Evolutionary conservation across 2,888 invertebrate species (phyloP), one percentile per base, ranked within the genome.

Genomic region (Lasioglossum calceatum): DNA sequence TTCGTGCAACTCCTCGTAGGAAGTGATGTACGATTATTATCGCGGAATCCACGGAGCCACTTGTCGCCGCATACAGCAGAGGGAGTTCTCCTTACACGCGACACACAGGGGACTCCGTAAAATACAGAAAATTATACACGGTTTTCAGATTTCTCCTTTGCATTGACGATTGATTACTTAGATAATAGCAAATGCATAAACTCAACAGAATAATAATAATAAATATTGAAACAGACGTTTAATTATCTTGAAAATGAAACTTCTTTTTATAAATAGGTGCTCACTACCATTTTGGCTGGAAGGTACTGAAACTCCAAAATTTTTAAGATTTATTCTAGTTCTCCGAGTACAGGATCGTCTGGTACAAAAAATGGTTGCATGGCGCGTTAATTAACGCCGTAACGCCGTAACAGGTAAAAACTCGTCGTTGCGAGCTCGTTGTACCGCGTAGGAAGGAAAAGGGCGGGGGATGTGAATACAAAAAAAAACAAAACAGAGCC

Each of bases 401-500:
- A 36, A 36, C 39, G 12, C 27, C 27, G 58, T 76, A 42, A 76
- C 42, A 10, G 27, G 42, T 42, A 44, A 47, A 27, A 64, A 27
- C 23, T 58, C n/a, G 42, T 32, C 14, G 44, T 23, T 32, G 3
- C 64, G 73, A 73, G 47, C 42, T 50, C 27, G 36, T 71, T 73
- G 47, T 44, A 47, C 44, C 10, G 16, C 36, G 14, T 39, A 16
- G 32, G 32, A 16, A 58, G 32, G 36, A n/a, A 47, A 36, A 72
- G 7, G 50, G n/a, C 23, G 77, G 14, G 8, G 81, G 67, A 16
- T 54, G 54, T 78, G 79, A 42, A 73, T 36, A 72, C 61, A 42
- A 44, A 86, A 86, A 86, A 39, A 82, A 36, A 4, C 36, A 36
- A 85, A 7, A 27, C 4, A 58, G 16, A 16, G 64, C 5, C 61